phyloP scores from a whole-genome alignment of 2,113 vertebrate species.

The Hyla sarda region DNA sequence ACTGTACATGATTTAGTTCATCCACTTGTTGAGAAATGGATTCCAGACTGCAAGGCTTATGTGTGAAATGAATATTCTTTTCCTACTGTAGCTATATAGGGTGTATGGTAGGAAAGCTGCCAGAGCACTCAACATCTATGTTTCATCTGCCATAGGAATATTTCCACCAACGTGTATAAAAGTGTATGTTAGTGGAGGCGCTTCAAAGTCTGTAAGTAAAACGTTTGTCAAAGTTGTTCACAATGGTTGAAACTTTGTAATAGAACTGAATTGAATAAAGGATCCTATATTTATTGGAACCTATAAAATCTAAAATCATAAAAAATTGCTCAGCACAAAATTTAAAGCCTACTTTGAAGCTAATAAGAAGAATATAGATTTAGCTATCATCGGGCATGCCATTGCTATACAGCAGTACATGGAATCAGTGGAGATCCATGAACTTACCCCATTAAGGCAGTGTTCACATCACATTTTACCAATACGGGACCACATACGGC shows the following conservation, averaged over 20 bases:
- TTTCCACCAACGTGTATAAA: not conserved
- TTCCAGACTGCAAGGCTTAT: conserved; percentile 6
- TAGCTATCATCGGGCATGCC: not conserved
- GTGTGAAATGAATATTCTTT: not conserved
- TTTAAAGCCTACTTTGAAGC: not conserved
- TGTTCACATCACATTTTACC: too few relatives aligned
- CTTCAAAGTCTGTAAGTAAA: not conserved
- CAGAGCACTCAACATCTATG: not conserved
- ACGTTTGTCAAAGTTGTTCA: not conserved
- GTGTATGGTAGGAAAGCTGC: not conserved
- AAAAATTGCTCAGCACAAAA: too few relatives aligned
- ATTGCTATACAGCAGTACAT: not conserved
- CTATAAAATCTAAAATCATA: not conserved
- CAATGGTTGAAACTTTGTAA: not conserved
- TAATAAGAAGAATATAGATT: not conserved
- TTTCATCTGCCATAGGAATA: not conserved
- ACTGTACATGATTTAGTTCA: conserved; percentile 22
- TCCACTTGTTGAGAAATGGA: conserved; percentile 38
- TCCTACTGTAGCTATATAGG: not conserved
- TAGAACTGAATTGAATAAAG: too few relatives aligned
- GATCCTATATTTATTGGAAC: too few relatives aligned
- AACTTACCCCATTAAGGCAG: not conserved
- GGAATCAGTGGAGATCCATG: not conserved
- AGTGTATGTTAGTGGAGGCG: not conserved
- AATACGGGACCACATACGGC: too few relatives aligned